Evolutionary conservation across 2,113 vertebrate genomes (phyloP).

Genomic region (human): DNA sequence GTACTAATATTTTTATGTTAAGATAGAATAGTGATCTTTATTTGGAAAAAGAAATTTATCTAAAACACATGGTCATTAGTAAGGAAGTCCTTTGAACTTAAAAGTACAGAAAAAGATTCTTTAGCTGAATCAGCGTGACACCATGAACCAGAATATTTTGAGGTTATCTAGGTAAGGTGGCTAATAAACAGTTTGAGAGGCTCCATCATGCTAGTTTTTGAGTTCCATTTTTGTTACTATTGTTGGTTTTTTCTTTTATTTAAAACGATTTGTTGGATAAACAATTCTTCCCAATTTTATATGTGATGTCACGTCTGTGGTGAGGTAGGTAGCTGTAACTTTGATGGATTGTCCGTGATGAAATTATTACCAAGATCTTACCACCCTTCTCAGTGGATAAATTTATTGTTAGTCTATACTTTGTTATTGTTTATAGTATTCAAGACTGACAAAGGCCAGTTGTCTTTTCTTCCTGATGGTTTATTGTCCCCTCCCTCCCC

Average conservation of each 20-base stretch:
- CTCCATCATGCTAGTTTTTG: not conserved
- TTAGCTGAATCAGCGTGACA: not conserved
- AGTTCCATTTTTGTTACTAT: not conserved
- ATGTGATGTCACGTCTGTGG: not conserved
- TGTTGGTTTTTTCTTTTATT: not conserved
- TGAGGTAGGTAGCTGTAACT: not conserved
- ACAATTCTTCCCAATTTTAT: not conserved
- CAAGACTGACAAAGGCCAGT: not conserved
- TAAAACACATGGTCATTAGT: not conserved
- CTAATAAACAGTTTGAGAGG: not conserved
- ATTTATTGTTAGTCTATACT: not conserved
- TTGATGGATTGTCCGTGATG: not conserved
- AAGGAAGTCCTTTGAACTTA: not conserved
- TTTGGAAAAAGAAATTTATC: conserved; percentile 16
- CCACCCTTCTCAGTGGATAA: not conserved
- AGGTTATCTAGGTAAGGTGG: not conserved
- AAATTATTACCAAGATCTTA: not conserved
- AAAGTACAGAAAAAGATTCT: not conserved
- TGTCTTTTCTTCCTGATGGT: not conserved
- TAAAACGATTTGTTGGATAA: not conserved
- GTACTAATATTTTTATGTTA: not conserved
- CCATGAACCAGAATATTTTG: not conserved
- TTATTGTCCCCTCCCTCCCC: not conserved
- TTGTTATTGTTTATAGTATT: not conserved
- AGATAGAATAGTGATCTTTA: not conserved